Evolutionary conservation across 2,888 invertebrate genomes (phyloP), one percentile per base, ranked within the genome.

Genomic region (Sarcophaga caerulescens): DNA sequence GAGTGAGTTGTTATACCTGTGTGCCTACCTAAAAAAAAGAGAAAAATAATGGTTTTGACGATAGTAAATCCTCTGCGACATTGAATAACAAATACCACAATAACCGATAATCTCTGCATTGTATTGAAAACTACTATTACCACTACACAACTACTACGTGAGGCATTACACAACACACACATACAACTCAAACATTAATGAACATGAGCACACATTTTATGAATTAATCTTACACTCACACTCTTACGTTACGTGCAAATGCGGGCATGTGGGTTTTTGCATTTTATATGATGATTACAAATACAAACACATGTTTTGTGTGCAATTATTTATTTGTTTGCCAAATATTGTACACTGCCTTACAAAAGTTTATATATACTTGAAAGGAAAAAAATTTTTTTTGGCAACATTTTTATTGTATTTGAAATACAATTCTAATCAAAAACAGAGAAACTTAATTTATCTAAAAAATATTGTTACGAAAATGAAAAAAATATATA

Each of bases 41-140:
- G 12, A 81, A 25, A 52, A 62, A 35, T 35, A 59, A 60, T 63
- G 17, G 69, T 78, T 71, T 78, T 81, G 81, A 71, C 65, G 78
- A 14, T 52, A 12, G 78, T 74, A 83, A 86, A 86, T 86, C 83
- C 84, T 77, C 65, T 21, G 57, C 71, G 78, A 71, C 78, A 86
- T 71, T 81, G 75, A 78, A 81, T 69, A 85, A 77, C 47, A 78
- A 47, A 70, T 78, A 52, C 81, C 75, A 84, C 84, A 75, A 78
- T 59, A 52, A 79, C 66, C 68, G 75, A 62, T 78, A 79, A 81
- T 78, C 81, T 45, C 12, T 52, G 52, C 52, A 52, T 35, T 52
- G 17, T 52, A 17, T 52, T 12, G 52, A 52, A 17, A 52, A 52
- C 52, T 52, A 52, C 52, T 14, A 6, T 6, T 4, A 17, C 5